Percentiles rank a stretch among this genome's conserved stretches.
These are phyloP conservation scores for Diabrotica undecimpunctata DNA, from an alignment of 1,140 invertebrate genomes.

Conservation along the genomic window DNA sequence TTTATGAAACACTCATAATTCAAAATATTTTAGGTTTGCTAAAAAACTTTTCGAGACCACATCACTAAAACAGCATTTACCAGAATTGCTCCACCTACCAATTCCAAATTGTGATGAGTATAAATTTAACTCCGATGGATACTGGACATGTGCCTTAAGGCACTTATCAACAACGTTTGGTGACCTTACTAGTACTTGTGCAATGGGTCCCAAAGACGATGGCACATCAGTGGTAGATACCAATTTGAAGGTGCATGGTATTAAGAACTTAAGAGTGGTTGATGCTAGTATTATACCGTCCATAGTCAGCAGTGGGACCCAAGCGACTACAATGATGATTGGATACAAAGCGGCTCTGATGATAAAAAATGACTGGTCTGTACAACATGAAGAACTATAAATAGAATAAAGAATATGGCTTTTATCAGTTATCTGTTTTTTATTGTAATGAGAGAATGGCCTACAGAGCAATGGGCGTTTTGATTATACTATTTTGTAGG, in stretches of 20 bases:
- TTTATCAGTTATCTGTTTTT: too few species aligned
- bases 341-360: slow-evolving; percentile 69
- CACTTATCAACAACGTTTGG: slow-evolving; percentile 66
- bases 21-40: slow-evolving; percentile 52
- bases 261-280: too few species aligned
- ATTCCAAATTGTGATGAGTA: slow-evolving; percentile 61
- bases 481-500: too few species aligned
- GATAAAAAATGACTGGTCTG: slow-evolving; percentile 55
- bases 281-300: slow-evolving; percentile 29
- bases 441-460: too few species aligned
- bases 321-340: slow-evolving; percentile 69
- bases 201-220: slow-evolving; percentile 50
- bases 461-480: too few species aligned
- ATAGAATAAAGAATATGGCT: too few species aligned
- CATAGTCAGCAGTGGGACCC: slow-evolving; percentile 66
- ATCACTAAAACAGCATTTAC: slow-evolving; percentile 44
- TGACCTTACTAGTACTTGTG: slow-evolving; percentile 64
- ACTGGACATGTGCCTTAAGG: slow-evolving; percentile 63
- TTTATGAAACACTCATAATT: too few species aligned
- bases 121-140: slow-evolving; percentile 60
- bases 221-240: slow-evolving; percentile 47
- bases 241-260: slow-evolving; percentile 45
- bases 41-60: slow-evolving; percentile 49
- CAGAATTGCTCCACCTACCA: slow-evolving; percentile 56
- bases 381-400: slow-evolving; percentile 4